Evolutionary conservation across 2,888 invertebrate species (phyloP), one percentile per base, ranked within the genome.

Genomic region (Sinodicranocentrus sp.): DNA sequence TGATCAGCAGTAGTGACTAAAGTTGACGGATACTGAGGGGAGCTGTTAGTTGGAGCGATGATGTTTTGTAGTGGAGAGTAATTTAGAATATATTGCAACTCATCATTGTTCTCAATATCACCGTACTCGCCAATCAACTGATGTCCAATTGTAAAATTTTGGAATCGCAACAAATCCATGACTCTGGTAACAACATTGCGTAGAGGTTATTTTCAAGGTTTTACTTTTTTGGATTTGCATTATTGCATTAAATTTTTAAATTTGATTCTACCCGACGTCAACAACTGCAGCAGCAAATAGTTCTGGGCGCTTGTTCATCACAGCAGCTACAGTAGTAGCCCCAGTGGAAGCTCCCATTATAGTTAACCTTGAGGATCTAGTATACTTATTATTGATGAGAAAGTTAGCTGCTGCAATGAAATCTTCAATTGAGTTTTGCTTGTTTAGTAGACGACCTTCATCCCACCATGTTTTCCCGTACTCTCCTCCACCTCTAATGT

Each of bases 381-480:
- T 97, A 91, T 97, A 97, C n/a, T 94, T 93, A 88, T 95, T 93
- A 3, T 91, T 90, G 26, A 97, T 93, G 52, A 99, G 93, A 92
- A 95, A 97, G 91, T 98, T 94, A 0, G 97, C 98, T 0, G 98
- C 98, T 75, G 93, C 92, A 90, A 96, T 96, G 91, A 99, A 98
- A 92, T 99, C 99, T 91, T 98, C 96, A 91, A 99, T 99, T 63
- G 95, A 96, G 91, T 99, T 99, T 92, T 99, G 98, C 90, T 99
- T 99, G 90, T 98, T 97, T 2, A 94, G 93, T 85, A 96, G 92
- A 19, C 96, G 94, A 0, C 98, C 99, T 3, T 93, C 95, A 90
- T 98, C 96, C 91, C 99, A 98, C 99, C 99, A 99, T 88, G 94
- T 94, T 65, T 82, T 70, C 10, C 85, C 85, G 19, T 90, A 93